Evolutionary conservation across 2,797 vertebrate species (phyloP), one percentile per base, ranked within the genome.

Genomic region (Adrianichthys oophorus): DNA sequence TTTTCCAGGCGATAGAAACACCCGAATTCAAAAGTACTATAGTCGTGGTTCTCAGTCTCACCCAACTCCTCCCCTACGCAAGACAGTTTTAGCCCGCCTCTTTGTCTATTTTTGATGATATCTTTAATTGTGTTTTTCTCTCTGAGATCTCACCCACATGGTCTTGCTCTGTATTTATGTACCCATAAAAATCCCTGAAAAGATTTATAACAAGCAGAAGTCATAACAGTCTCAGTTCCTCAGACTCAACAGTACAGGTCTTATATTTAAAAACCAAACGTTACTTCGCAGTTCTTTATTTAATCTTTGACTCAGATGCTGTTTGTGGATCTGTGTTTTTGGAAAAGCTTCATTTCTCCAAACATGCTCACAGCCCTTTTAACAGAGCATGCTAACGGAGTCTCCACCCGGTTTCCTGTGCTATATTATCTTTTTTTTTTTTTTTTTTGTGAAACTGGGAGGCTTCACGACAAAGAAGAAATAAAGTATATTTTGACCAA

Each of bases 381-480:
- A 63, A 72, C 74, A 41, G 46, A 67, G 62, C 41, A 44, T 2
- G 42, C n/a, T n/a, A 62, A 81, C 45, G 29, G 44, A 43, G 52
- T 70, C 69, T 47, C 75, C 48, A 40, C 64, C 47, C 51, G 52
- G 41, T 52, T 29, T 29, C 5, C 26, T 29, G 26, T 29, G 26
- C 7, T 7, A 5, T 17, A 78, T 80, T 69, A 51, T 21, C 15
- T 48, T 56, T 74, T 80, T 86, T 65, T 84, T 83, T 82, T 60
- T 81, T 74, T 74, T 65, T 85, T 74, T 87, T 85, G 83, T 87
- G 84, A 87, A 82, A 84, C 79, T 68, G 59, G 54, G 78, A 82
- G 82, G 80, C 70, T 53, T 75, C 16, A 70, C 62, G 62, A 70
- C 48, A 55, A 51, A 48, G 24, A 41, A 40, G 47, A 75, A 63